Evolutionary conservation across 2,888 invertebrate species (phyloP), one percentile per base, ranked within the genome.

Genomic region (Carabus problematicus): DNA sequence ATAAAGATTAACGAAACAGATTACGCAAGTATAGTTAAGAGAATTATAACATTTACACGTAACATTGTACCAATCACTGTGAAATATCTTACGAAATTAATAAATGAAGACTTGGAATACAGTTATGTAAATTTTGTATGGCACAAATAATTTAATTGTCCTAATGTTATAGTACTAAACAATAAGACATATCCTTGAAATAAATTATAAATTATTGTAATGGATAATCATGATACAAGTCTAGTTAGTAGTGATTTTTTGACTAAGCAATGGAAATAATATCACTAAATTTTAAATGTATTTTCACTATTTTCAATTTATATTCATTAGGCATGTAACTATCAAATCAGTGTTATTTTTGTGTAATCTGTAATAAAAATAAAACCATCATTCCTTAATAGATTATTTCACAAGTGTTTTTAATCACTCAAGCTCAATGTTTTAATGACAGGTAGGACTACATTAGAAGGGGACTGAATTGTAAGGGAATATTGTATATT

Each of bases 341-440:
- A 29, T 29, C 2, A 55, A 58, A 40, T 58, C 14, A 58, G 16
- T 58, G 58, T 58, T 14, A 58, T 58, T 55, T 58, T 58, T 58
- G 58, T 58, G 58, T 58, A 58, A 41, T 12, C 42, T 58, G 58
- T 58, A 58, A 58, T 41, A 45, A 12, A 42, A 45, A 45, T 41
- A 58, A 18, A 58, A 41, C 29, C 29, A 58, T 58, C 42, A 58
- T 41, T 41, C 18, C 58, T 41, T 29, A 29, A 29, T 58, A 58
- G 42, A 58, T 41, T 41, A 58, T 9, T 58, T 11, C 14, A 8
- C 45, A 6, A 45, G 29, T 29, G 6, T 6, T 29, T 29, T 29
- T 2, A 29, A 29, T 29, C 29, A 2, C 29, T 29, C 29, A 29
- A 3, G 3, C 2, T 29, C 29, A 29, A 29, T 6, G 29, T 3